These are phyloP conservation scores for Trimorus sp. DNA, from an alignment of 2,888 invertebrate genomes.

Conservation along the genomic window DNA sequence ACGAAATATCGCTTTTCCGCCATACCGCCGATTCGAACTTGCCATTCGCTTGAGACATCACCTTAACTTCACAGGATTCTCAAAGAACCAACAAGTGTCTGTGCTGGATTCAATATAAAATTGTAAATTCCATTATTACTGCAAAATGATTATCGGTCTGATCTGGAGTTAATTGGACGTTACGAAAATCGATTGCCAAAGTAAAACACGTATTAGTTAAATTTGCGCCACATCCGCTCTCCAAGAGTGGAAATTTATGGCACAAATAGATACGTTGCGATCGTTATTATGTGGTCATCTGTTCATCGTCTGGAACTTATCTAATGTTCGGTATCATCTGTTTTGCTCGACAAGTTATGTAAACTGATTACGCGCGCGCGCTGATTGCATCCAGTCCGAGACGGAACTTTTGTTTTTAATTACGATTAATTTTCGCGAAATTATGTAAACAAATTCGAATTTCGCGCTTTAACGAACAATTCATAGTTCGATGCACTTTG, in stretches of 20 bases:
- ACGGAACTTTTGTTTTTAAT: slow-evolving; percentile 32
- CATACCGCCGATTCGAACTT: too few relatives aligned
- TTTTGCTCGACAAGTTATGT: slow-evolving; percentile 54
- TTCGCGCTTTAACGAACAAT: too few relatives aligned
- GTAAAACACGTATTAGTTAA: slow-evolving; percentile 9
- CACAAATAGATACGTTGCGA: slow-evolving; percentile 35
- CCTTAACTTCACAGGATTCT: too few relatives aligned
- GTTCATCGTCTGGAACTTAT: slow-evolving; percentile 65
- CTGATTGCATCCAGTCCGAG: slow-evolving; percentile 33
- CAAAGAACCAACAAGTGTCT: too few relatives aligned
- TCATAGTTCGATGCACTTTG: too few relatives aligned
- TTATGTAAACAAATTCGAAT: too few relatives aligned
- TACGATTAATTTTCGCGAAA: not conserved
- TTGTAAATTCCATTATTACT: too few relatives aligned
- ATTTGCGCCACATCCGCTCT: slow-evolving; percentile 45
- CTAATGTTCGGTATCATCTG: slow-evolving; percentile 47
- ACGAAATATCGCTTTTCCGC: too few relatives aligned
- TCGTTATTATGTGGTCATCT: slow-evolving; percentile 57
- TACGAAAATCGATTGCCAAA: slow-evolving; percentile 14
- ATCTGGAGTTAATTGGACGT: too few relatives aligned
- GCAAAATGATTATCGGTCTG: not conserved
- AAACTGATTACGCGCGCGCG: slow-evolving; percentile 54
- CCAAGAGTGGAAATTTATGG: slow-evolving; percentile 34
- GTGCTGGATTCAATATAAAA: too few relatives aligned
- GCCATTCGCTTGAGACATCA: too few relatives aligned